Conservation (phyloP, 1,140 invertebrate genomes). For the Lordiphosa stackelbergi region DNA sequence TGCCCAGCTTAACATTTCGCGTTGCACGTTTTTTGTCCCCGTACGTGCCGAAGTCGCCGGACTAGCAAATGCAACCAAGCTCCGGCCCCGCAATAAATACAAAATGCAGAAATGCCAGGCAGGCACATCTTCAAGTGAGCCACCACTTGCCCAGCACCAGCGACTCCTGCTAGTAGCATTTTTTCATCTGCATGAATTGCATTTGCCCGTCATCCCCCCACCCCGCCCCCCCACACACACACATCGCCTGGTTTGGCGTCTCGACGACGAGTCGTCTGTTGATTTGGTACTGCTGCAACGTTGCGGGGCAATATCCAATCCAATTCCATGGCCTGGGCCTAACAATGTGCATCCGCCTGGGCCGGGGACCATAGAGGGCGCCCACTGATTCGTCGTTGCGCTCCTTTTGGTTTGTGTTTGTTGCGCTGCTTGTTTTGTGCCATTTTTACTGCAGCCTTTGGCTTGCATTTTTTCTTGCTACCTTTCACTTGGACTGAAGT, state of each 20-base stretch:
- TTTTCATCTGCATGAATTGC: slow-evolving; percentile 34
- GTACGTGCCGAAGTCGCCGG: slow-evolving; percentile 67
- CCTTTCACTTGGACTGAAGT: slow-evolving; percentile 63
- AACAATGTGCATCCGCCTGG: slow-evolving; percentile 67
- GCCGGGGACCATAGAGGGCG: slow-evolving; percentile 23
- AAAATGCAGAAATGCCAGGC: slow-evolving; percentile 59
- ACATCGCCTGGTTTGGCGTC: slow-evolving; percentile 10
- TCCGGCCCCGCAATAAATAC: slow-evolving; percentile 58
- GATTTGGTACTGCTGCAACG: slow-evolving; percentile 55
- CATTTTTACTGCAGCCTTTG: slow-evolving; percentile 74
- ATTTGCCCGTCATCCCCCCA: slow-evolving; percentile 22
- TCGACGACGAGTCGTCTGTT: slow-evolving; percentile 41
- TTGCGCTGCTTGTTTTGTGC: slow-evolving; percentile 54
- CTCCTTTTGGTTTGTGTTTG: slow-evolving; percentile 48
- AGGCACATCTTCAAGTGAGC: slow-evolving; percentile 63
- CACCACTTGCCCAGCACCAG: slow-evolving; percentile 5
- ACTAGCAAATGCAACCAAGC: slow-evolving; percentile 47
- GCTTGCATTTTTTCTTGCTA: slow-evolving; percentile 73
- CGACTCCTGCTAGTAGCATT: slow-evolving; percentile 8
- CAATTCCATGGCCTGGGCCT: slow-evolving; percentile 65
- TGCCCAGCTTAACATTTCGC: slow-evolving; percentile 73
- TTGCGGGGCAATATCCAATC: slow-evolving; percentile 51
- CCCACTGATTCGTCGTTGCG: slow-evolving; percentile 61
- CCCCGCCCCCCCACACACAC: background rate
- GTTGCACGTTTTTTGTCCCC: slow-evolving; percentile 41